Percentiles rank a stretch among this genome's conserved stretches.
These are phyloP conservation scores for Chionoecetes opilio DNA, from an alignment of 1,140 invertebrate species.

Conservation along the genomic window DNA sequence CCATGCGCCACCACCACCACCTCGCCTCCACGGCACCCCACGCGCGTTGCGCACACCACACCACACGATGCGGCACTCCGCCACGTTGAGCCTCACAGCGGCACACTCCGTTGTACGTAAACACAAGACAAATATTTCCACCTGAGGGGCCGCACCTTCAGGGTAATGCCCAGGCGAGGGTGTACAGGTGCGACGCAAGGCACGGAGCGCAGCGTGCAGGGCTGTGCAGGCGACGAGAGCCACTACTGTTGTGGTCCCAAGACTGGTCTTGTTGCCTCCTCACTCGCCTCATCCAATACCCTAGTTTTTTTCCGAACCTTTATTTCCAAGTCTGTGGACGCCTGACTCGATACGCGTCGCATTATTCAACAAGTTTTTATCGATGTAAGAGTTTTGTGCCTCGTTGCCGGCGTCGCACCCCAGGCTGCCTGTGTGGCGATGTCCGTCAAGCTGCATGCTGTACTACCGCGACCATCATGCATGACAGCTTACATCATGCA, in stretches of 20 bases:
- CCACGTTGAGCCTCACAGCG: background rate
- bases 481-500: too few relatives aligned
- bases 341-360: background rate
- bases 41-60: constrained; percentile 45
- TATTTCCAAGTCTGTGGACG: constrained; percentile 13
- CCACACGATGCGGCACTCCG: background rate
- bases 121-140: background rate
- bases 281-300: background rate
- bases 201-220: background rate
- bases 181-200: background rate
- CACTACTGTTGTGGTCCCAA: background rate
- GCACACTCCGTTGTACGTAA: background rate
- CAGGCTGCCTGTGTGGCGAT: background rate
- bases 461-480: too few relatives aligned
- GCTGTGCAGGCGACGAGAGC: background rate
- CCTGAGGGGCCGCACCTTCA: background rate
- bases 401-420: background rate
- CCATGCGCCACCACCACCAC: constrained; percentile 7
- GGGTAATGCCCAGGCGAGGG: background rate
- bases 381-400: background rate
- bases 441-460: background rate
- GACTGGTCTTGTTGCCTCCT: constrained; percentile 7
- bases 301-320: background rate
- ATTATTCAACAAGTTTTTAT: constrained; percentile 31
- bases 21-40: background rate